A percentile compares a stretch with the other conserved stretches of the same genome.
Evolutionary conservation across 2,797 vertebrate genomes (phyloP).

Genomic region (Pangasius krempfi): DNA sequence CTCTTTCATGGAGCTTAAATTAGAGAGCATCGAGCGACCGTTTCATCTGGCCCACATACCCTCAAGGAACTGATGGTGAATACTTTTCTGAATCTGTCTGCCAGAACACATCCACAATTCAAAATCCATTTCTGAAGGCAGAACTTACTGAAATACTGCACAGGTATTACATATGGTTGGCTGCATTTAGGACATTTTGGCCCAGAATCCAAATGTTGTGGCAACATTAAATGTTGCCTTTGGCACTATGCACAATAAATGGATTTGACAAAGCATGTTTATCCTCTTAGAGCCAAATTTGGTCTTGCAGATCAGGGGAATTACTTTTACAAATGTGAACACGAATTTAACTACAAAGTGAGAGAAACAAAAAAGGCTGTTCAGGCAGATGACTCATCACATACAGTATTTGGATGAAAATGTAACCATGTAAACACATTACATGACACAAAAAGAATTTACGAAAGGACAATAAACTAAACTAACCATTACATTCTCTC

Average conservation of each 20-base stretch:
- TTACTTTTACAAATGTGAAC: constrained; percentile 18
- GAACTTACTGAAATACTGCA: background rate
- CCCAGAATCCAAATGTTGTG: background rate
- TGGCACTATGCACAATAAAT: background rate
- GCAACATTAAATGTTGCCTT: background rate
- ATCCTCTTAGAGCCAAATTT: constrained; percentile 1
- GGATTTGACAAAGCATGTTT: constrained; percentile 11
- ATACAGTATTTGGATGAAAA: constrained; percentile 17
- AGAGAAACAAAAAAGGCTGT: background rate
- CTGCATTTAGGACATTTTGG: background rate
- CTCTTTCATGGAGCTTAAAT: background rate
- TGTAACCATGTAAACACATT: constrained; percentile 24
- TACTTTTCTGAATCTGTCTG: background rate
- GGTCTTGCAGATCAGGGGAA: background rate
- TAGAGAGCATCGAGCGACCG: background rate
- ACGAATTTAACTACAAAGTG: background rate
- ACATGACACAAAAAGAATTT: background rate
- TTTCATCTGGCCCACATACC: background rate
- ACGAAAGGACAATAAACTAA: no score
- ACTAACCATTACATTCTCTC: background rate
- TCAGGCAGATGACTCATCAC: constrained; percentile 39
- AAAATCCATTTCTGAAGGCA: background rate
- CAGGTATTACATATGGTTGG: background rate
- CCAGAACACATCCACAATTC: background rate
- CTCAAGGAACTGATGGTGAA: background rate